Base-by-base conservation (phyloP, 37 sponge, comb jelly and placozoan species). In the Halichondria panicea region DNA sequence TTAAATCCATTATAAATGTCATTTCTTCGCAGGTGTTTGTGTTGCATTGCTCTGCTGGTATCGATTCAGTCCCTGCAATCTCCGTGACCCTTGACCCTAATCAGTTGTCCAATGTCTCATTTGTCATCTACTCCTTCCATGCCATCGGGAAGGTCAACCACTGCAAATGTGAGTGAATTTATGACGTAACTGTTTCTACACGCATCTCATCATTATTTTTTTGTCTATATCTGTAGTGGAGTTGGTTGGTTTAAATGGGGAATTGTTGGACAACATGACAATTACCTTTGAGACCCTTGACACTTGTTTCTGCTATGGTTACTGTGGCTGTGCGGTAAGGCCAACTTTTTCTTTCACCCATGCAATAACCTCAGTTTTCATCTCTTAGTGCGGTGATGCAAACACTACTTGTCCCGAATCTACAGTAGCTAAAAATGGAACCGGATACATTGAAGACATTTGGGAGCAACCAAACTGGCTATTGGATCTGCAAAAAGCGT, bases 251-350 rank as follows among this genome's bases (percentile, higher is more conserved):
- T 59, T 67, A n/a, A 35, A 63, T 21, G 83, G 68, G 6, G 66
- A 64, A 52, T 61, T 58, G 6, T 38, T 78, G 24, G 94, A 93
- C 83, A 93, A 88, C 71, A 42, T 88, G 72, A 88, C 86, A 35
- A 79, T 93, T 21, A 31, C 32, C 9, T 93, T 93, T 78, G 81
- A 85, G 35, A 93, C 94, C 12, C 43, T 72, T 18, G 90, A 86
- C 65, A 88, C 94, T 15, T 93, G 94, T 43, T 93, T 89, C 66
- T 93, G 94, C 43, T 78, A 88, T 55, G 94, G 90, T 19, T 63
- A 82, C 70, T 93, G 94, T 68, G 89, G 89, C 36, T 93, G 94
- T 68, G 72, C 79, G 42, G 92, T 91, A 45, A 87, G 84, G 42
- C 4, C 1, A 4, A 30, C 24, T 25, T 32, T 4, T 35, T 4